Base-by-base conservation (phyloP, 2,113 vertebrate genomes). In the Gobio gobio region DNA sequence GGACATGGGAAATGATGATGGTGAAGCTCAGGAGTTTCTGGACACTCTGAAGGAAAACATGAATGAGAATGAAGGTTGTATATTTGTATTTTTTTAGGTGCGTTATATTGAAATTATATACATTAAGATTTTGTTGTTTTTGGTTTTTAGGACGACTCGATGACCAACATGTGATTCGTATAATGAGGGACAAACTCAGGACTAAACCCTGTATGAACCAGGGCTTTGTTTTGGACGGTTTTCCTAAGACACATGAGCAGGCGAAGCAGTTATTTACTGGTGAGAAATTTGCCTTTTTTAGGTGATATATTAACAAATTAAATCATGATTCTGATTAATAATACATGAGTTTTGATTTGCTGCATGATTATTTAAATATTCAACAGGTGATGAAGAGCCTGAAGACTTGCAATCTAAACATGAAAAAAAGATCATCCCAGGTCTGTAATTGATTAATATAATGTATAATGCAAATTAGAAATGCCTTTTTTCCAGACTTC, bases 161-260 rank as follows among this genome's bases (percentile, higher is more conserved):
- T 61, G 94, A 97, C 70, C 93, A 94, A 43, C 93, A 95, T 78
- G 1, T 96, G 73, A 89, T 96, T 90, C 91, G 90, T 84, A 89
- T 98, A 89, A 36, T 98, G 64, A 96, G 90, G 86, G 94, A 97
- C 29, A 98, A 96, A 73, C 93, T 99, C 68, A 95, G 82, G 86
- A 96, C 97, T 2, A 96, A 95, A 91, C 96, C 95, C 3, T 99
- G 97, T 89, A 96, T 88, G 78, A 99, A 99, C 89, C 98, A 99
- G 86, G 98, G 98, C 1, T 99, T 96, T 85, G 91, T 99, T 87
- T 92, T 99, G 78, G 97, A 98, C 76, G 96, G 94, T 2, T 97
- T 95, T 78, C 98, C 98, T 0, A 93, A 95, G 89, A 97, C 94
- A 22, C 96, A 95, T 1, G 92, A 95, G 5, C 95, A 98, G 88